These are phyloP conservation scores for Capitulum mitella DNA, from an alignment of 2,888 invertebrate genomes.

Conservation along the genomic window DNA sequence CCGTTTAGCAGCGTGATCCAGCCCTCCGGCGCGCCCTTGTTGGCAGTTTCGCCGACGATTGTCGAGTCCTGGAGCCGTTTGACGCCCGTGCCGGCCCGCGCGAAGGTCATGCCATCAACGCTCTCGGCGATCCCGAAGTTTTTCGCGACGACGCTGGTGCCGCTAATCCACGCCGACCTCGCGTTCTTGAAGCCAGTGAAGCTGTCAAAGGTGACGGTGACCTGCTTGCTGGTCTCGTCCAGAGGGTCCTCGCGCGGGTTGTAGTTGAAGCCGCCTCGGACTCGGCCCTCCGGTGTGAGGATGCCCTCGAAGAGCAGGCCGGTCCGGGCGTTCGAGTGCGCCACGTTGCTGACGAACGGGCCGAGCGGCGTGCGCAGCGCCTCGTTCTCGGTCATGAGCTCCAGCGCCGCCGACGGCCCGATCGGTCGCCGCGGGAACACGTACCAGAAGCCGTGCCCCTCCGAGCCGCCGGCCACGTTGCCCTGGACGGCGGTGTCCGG, in stretches of 20 bases:
- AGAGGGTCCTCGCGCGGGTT: neutral
- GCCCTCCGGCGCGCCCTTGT: slow-evolving; percentile 22
- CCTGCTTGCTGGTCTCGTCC: neutral
- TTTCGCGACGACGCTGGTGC: neutral
- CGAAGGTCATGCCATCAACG: neutral
- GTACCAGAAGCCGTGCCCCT: slow-evolving; percentile 8
- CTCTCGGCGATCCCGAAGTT: neutral
- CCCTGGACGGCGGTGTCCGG: neutral
- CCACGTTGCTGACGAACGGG: neutral
- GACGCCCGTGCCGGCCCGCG: neutral
- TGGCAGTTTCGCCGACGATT: slow-evolving; percentile 15
- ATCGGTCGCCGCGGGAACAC: neutral
- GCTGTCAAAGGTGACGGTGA: neutral
- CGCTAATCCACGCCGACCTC: neutral
- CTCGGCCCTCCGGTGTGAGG: neutral
- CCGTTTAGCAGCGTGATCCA: neutral
- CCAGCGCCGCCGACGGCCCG: neutral
- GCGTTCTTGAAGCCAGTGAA: slow-evolving; percentile 14
- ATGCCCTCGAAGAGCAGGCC: neutral
- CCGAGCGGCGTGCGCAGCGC: neutral
- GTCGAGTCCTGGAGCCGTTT: neutral
- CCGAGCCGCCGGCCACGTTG: slow-evolving; percentile 21
- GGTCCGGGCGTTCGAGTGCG: neutral
- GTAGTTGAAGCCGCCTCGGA: slow-evolving; percentile 4
- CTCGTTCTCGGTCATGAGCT: neutral